Evolutionary conservation across 2,113 vertebrate genomes (phyloP).

Genomic region (Mus spicilegus): DNA sequence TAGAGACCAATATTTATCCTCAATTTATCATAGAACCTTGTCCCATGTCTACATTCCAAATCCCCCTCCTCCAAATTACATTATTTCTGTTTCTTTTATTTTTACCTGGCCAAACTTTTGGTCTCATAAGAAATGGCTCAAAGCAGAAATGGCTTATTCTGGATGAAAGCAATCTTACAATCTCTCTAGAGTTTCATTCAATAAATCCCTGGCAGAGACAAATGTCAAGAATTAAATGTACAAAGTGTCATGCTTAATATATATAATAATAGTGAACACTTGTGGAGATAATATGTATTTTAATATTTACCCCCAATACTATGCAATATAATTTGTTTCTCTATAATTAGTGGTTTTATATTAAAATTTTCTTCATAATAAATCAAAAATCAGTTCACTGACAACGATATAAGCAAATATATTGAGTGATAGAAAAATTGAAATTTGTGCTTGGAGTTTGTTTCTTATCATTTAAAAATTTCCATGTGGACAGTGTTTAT

Average conservation of each 20-base stretch:
- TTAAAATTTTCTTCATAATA: not conserved
- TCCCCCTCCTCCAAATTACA: not conserved
- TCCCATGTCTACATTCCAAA: not conserved
- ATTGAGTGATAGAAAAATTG: constrained; percentile 35
- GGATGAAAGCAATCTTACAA: constrained; percentile 69
- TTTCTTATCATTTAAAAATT: constrained; percentile 61
- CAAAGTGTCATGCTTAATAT: constrained; percentile 11
- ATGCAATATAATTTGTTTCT: not conserved
- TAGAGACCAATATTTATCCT: not conserved
- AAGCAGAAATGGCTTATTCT: constrained; percentile 49
- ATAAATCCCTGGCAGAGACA: constrained; percentile 63
- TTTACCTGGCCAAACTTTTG: constrained; percentile 69
- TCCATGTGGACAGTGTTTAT: constrained; percentile 40
- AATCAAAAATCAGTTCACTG: not conserved
- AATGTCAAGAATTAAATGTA: constrained; percentile 63
- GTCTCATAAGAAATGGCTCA: constrained; percentile 7
- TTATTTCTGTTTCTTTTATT: constrained; percentile 68
- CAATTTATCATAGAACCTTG: not conserved
- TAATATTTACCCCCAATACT: constrained; percentile 5
- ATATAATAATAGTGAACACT: not conserved
- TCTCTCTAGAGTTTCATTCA: constrained; percentile 72
- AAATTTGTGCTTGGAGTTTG: constrained; percentile 6
- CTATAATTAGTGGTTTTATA: constrained; percentile 44
- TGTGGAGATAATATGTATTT: not conserved
- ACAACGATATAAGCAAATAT: constrained; percentile 53